A percentile compares a stretch with the other conserved stretches of the same genome.
phyloP scores from a whole-genome alignment of 2,113 vertebrate genomes.

The Spilogale gracilis region DNA sequence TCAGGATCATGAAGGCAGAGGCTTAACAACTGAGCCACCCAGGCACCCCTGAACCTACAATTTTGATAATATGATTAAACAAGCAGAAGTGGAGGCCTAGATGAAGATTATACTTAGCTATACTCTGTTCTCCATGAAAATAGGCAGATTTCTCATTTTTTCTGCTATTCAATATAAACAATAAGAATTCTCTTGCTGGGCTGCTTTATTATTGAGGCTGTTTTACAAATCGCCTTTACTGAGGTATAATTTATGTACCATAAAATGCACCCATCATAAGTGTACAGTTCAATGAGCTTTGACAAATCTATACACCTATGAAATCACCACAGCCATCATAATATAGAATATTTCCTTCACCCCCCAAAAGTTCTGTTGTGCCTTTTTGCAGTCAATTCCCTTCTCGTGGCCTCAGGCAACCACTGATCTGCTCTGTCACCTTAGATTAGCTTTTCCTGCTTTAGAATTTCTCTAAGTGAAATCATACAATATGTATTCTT shows the following conservation, averaged over 20 bases:
- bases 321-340: not conserved
- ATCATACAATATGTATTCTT: not conserved
- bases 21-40: no score
- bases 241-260: not conserved
- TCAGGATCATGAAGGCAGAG: no score
- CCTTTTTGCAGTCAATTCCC: not conserved
- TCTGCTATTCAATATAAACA: not conserved
- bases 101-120: not conserved
- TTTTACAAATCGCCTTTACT: slow-evolving; percentile 7
- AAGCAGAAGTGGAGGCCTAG: not conserved
- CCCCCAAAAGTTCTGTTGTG: not conserved
- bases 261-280: not conserved
- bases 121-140: not conserved
- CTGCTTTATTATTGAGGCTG: not conserved
- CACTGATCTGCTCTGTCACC: not conserved
- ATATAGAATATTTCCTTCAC: not conserved
- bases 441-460: not conserved
- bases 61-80: slow-evolving; percentile 25
- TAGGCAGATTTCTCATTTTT: not conserved
- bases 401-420: not conserved
- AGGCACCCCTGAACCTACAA: not conserved
- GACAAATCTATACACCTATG: not conserved
- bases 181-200: not conserved
- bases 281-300: not conserved
- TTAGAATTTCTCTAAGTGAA: slow-evolving; percentile 7